A percentile compares a stretch with the other conserved stretches of the same genome.
phyloP scores from a whole-genome alignment of 2,113 vertebrate genomes.

The Cottus gobio region DNA sequence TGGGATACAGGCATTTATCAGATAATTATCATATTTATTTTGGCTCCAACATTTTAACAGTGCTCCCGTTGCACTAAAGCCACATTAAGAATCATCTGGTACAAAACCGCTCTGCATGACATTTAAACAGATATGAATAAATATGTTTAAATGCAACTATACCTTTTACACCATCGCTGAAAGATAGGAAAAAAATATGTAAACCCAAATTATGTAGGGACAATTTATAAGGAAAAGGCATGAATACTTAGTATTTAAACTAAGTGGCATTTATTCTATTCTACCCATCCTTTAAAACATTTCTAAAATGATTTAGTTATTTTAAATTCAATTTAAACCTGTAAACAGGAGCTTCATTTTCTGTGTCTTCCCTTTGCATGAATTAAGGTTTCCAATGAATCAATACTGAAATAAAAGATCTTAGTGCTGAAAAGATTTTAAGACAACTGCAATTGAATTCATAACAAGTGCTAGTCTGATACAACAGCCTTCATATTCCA shows the following conservation, averaged over 20 bases:
- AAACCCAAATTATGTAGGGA: neutral
- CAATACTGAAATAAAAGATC: slow-evolving; percentile 29
- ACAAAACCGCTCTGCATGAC: neutral
- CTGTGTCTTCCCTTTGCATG: neutral
- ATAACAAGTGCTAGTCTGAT: slow-evolving; percentile 11
- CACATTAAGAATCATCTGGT: neutral
- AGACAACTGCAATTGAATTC: slow-evolving; percentile 20
- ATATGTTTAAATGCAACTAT: neutral
- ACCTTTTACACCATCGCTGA: neutral
- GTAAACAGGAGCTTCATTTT: slow-evolving; percentile 11
- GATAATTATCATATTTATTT: neutral
- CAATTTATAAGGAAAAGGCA: neutral
- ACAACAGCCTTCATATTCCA: slow-evolving; percentile 29
- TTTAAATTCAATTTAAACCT: slow-evolving; percentile 10
- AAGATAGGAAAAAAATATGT: neutral
- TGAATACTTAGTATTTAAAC: neutral
- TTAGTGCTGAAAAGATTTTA: slow-evolving; percentile 24
- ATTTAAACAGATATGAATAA: neutral
- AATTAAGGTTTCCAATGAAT: slow-evolving; percentile 21
- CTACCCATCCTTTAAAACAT: neutral
- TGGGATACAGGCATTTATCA: neutral
- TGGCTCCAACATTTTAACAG: neutral
- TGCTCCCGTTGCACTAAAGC: neutral
- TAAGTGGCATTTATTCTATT: neutral
- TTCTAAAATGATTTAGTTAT: neutral